Base-by-base conservation (phyloP, 2,888 invertebrate species). In the Caenorhabditis sp. region DNA sequence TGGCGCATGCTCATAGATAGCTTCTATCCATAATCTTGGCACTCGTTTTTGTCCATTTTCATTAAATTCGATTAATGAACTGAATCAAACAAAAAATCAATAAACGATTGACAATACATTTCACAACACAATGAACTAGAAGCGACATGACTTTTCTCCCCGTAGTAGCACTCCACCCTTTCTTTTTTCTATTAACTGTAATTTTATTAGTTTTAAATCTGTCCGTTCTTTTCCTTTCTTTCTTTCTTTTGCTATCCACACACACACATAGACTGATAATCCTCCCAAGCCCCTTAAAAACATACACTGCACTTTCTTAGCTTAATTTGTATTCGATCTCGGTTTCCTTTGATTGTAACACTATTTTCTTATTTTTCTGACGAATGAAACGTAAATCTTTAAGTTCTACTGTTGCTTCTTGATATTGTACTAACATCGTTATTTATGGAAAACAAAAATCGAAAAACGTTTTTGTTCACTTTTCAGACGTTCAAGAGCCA, bases 401-500 rank as follows among this genome's bases (percentile, higher is more conserved):
- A 32, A 27, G 56, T 56, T 63, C 4, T 30, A 52, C 5, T 20
- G 24, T 26, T 56, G 52, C 59, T 70, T 70, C 41, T 70, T 22
- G 43, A 70, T 70, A 70, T 70, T 53, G 58, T 70, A 59, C 50
- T 52, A 70, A 70, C 52, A 53, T 45, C 26, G 68, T 58, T 41
- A 17, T 32, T 13, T 53, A 30, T 50, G 9, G 20, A 41, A 2
- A 24, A 3, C 2, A 24, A 22, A 17, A 8, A n/a, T n/a, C n/a
- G n/a, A 2, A 46, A 15, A 24, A 26, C 11, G 26, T n/a, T n/a
- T n/a, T 11, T 48, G 32, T 37, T 15, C 17, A 37, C 9, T 20
- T 77, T 78, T 62, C 78, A 73, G 73, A 74, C 26, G 50, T 63
- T 8, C 76, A 74, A 53, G 76, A 70, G 32, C 66, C 76, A 30